Base-by-base conservation (phyloP, 2,888 invertebrate species). In the Orthosia cruda region DNA sequence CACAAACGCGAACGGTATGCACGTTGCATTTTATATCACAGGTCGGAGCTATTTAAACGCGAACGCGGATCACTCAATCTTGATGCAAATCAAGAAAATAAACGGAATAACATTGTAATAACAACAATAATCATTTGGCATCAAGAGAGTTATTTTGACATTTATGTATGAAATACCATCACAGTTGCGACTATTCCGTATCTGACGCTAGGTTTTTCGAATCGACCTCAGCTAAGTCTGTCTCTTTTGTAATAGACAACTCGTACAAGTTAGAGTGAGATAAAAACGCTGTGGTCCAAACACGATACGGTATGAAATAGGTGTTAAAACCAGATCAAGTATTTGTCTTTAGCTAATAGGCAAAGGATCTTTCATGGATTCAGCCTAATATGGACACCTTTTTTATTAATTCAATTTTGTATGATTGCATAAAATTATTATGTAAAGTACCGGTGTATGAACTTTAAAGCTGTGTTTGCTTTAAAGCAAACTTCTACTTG, bases 71-170 rank as follows among this genome's bases (percentile, higher is more conserved):
- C 86, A 87, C 94, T 95, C 94, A 65, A 95, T 95, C 95, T 94
- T 92, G 90, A 94, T 91, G 92, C 89, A 88, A 88, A 89, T 88
- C 49, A 71, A 58, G 67, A 74, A 87, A 89, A 88, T 88, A 86
- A 82, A 86, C 75, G 75, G 83, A 89, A 86, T 90, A 92, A 89
- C 85, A 88, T 89, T 88, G 77, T 90, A 93, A 93, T 95, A 94
- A 94, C 95, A 95, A 93, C 93, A 92, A 89, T 91, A 89, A 88
- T 91, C 91, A 93, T 92, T 94, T 95, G 89, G 95, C 96, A 95
- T 95, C 95, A 92, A 96, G 96, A 95, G 95, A 96, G 95, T 92
- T 95, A 95, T 92, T 92, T 92, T 92, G 93, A 92, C 92, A 88
- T 91, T 88, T 91, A 88, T 83, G 73, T 88, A 88, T 71, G 88